Conservation (phyloP, 2,888 invertebrate genomes). For the Drosophila nr. perissopoda region DNA sequence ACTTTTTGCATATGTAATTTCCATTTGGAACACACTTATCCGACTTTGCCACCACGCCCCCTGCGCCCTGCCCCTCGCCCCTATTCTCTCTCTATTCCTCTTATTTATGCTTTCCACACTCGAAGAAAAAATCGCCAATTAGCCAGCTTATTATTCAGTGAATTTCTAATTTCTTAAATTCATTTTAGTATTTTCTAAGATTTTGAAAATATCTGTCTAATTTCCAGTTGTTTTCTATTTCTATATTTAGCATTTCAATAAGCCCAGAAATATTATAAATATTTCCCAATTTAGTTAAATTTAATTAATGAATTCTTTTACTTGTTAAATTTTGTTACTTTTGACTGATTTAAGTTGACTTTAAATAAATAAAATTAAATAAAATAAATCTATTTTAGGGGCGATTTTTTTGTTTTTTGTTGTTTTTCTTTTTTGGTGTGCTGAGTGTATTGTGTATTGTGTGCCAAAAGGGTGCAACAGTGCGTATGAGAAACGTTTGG, state of each 20-base stretch:
- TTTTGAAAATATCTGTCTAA: neutral
- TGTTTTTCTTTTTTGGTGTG: too few relatives aligned
- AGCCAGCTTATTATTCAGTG: too few relatives aligned
- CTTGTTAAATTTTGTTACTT: neutral
- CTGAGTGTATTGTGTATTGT: constrained; percentile 6
- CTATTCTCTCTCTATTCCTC: neutral
- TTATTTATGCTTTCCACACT: neutral
- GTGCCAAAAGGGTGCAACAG: constrained; percentile 67
- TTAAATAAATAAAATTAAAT: too few relatives aligned
- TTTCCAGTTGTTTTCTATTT: neutral
- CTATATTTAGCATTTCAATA: too few relatives aligned
- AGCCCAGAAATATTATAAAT: too few relatives aligned
- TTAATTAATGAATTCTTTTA: neutral
- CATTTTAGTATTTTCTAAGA: neutral
- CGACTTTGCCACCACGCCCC: neutral
- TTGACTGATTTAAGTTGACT: neutral
- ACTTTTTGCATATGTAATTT: constrained; percentile 79
- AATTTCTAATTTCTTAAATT: neutral
- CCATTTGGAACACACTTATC: constrained; percentile 52
- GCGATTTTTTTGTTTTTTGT: neutral
- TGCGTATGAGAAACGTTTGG: constrained; percentile 71
- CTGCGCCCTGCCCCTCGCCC: neutral
- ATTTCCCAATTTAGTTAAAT: too few relatives aligned
- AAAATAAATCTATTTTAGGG: neutral
- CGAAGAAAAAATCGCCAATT: neutral